Evolutionary conservation across 2,888 invertebrate species (phyloP).

Genomic region (Lepidochrysops patricia): DNA sequence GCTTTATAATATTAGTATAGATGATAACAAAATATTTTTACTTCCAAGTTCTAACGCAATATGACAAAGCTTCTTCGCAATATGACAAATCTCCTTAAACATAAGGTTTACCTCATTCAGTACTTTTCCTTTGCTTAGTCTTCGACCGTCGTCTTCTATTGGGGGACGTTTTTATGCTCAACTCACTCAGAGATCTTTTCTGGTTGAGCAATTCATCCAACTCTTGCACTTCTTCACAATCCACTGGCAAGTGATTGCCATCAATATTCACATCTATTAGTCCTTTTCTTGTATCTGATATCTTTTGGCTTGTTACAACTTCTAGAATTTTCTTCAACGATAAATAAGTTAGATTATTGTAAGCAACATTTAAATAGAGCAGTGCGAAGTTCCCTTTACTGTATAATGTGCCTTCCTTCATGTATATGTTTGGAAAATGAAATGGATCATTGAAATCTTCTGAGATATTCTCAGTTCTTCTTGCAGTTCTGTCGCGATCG

Average conservation of each 20-base stretch:
- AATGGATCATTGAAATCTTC: constrained; percentile 39
- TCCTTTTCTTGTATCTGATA: constrained; percentile 35
- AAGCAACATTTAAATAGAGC: constrained; percentile 43
- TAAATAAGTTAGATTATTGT: constrained; percentile 38
- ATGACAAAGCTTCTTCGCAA: too few species aligned
- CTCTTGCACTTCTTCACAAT: constrained; percentile 34
- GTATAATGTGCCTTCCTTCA: constrained; percentile 27
- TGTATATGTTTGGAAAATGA: constrained; percentile 25
- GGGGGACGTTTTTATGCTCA: neutral
- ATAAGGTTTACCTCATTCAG: too few species aligned
- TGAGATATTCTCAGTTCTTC: constrained; percentile 28
- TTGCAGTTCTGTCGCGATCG: constrained; percentile 33
- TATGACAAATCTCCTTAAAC: too few species aligned
- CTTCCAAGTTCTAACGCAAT: too few species aligned
- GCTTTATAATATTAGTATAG: too few species aligned
- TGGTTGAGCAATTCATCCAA: constrained; percentile 33
- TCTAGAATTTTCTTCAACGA: constrained; percentile 34
- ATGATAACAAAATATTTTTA: too few species aligned
- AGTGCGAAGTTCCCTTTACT: constrained; percentile 44
- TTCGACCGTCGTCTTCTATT: neutral
- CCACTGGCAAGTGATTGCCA: constrained; percentile 43
- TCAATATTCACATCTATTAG: constrained; percentile 41
- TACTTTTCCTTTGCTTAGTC: neutral
- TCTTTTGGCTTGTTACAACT: constrained; percentile 36
- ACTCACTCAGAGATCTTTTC: constrained; percentile 21